Evolutionary conservation across 1,140 invertebrate genomes (phyloP).

Genomic region (Glomeris maerens): DNA sequence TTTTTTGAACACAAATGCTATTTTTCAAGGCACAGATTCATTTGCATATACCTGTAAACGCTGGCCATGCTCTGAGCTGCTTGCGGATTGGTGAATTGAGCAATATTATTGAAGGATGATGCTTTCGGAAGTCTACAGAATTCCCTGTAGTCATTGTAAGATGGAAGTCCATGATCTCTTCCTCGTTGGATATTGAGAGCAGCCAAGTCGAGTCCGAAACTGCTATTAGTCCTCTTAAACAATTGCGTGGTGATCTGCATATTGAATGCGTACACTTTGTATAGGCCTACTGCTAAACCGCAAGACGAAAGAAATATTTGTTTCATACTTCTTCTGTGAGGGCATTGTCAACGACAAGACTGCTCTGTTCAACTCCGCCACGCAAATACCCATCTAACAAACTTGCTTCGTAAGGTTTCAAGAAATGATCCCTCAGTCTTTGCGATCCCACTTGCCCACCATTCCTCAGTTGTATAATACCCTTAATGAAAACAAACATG

Average conservation of each 20-base stretch:
- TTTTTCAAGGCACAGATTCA: not conserved
- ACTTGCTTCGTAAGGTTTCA: not conserved
- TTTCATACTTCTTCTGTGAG: not conserved
- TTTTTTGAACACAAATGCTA: slow-evolving; percentile 7
- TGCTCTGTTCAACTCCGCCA: not conserved
- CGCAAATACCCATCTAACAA: not conserved
- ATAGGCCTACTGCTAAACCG: no score
- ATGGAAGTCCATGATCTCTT: slow-evolving; percentile 72
- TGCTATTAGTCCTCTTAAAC: slow-evolving; percentile 68
- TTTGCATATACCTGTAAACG: slow-evolving; percentile 26
- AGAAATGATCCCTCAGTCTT: not conserved
- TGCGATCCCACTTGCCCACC: not conserved
- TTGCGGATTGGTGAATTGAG: slow-evolving; percentile 49
- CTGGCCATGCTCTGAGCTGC: slow-evolving; percentile 26
- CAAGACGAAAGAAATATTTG: no score
- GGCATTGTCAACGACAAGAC: not conserved
- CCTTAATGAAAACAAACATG: not conserved
- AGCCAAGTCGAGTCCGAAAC: slow-evolving; percentile 38
- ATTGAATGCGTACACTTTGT: no score
- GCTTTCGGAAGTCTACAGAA: slow-evolving; percentile 60
- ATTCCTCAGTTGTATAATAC: not conserved
- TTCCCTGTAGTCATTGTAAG: slow-evolving; percentile 65
- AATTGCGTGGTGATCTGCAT: slow-evolving; percentile 93
- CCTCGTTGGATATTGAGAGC: slow-evolving; percentile 48
- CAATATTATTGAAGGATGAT: slow-evolving; percentile 56